Base-by-base conservation (phyloP, 2,888 invertebrate genomes). In the Chymomyza caudatula region DNA sequence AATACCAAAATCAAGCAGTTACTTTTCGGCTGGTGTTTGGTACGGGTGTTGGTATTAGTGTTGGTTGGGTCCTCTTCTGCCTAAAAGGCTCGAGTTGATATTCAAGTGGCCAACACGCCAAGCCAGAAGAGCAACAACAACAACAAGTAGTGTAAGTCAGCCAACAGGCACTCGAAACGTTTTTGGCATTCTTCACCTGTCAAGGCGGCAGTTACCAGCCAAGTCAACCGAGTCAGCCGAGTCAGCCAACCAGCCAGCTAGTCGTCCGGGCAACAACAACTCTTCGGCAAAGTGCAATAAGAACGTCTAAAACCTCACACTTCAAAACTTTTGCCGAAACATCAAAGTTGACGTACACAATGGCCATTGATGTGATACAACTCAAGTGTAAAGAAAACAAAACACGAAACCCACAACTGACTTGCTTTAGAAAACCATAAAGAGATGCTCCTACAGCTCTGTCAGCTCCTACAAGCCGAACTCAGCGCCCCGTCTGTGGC, bases 331-430 rank as follows among this genome's bases (percentile, higher is more conserved):
- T 81, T 76, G 76, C 80, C 85, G 77, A 77, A 86, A 87, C 86
- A 86, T 87, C 88, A 87, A 87, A 87, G 87, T 81, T 82, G 80
- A 87, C 81, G 77, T 80, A 73, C 77, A 85, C 85, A 86, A 87
- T 84, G 86, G 86, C 85, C 86, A 80, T 83, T 81, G 79, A 86
- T 81, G 77, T 78, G 84, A 85, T 77, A 84, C 83, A 86, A 85
- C 68, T 85, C 76, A 74, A 86, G 85, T 81, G 87, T 74, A 81
- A 76, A 71, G 82, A 87, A 85, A 86, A 80, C 76, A 87, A 82
- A 85, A 85, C 85, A 85, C 79, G 74, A 76, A 79, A 77, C 81
- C 78, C 59, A 25, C 25, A 71, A 75, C 69, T 68, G 68, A 57
- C 8, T 23, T 20, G 60, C 47, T 51, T 20, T 57, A 57, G 19